Percentiles rank a stretch among this genome's conserved stretches.
phyloP scores from a whole-genome alignment of 2,113 vertebrate species.

The Megaceryle maxima region DNA sequence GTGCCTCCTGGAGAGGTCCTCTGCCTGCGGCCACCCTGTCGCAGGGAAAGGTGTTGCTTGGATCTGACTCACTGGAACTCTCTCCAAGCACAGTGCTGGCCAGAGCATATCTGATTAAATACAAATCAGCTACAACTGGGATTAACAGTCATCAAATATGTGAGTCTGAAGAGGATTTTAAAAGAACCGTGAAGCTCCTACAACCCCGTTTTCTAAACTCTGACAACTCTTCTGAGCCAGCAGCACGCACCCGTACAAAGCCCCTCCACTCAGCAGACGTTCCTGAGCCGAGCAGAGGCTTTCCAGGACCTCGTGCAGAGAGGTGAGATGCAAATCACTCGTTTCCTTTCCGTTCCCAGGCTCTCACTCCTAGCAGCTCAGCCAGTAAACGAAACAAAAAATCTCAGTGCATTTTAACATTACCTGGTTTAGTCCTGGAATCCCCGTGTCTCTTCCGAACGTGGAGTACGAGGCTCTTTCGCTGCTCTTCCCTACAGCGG shows the following conservation, averaged over 20 bases:
- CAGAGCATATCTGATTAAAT: background rate
- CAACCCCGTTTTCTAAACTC: background rate
- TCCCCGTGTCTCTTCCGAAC: constrained; percentile 85
- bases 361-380: background rate
- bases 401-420: background rate
- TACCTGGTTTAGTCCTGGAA: constrained; percentile 78
- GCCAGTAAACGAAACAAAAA: background rate
- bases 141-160: background rate
- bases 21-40: background rate
- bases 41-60: background rate
- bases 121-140: background rate
- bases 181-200: background rate
- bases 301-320: background rate
- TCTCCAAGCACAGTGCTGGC: background rate
- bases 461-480: constrained; percentile 86
- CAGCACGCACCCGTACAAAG: fast-evolving
- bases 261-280: background rate
- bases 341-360: background rate
- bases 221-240: background rate
- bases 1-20: background rate
- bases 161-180: background rate
- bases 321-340: background rate
- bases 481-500: constrained; percentile 82
- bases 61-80: background rate
- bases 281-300: background rate